Evolutionary conservation across 2,888 invertebrate genomes (phyloP).

Genomic region (Caenorhabditis plicata): DNA sequence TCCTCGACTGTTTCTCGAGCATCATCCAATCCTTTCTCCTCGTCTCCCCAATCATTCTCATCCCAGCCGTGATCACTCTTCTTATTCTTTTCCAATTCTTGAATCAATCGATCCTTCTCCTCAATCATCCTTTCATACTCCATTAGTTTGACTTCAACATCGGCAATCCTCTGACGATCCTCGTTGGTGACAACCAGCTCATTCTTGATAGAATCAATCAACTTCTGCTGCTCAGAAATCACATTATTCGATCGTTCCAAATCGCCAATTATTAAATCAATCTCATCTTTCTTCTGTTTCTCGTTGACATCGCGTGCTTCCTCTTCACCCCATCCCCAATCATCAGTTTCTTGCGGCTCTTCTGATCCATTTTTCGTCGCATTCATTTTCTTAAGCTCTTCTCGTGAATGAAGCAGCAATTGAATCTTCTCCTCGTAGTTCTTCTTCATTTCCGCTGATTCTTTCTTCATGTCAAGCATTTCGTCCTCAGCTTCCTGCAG

Average conservation of each 20-base stretch:
- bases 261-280: no score
- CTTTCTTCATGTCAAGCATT: conserved; percentile 10
- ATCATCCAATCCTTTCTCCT: conserved; percentile 2
- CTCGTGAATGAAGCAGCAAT: no score
- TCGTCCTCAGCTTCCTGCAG: conserved; percentile 29
- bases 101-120: neutral
- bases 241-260: conserved; percentile 1
- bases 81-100: neutral
- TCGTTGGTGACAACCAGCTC: conserved; percentile 10
- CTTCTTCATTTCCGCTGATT: neutral
- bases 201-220: neutral
- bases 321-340: conserved; percentile 5
- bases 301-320: neutral
- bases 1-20: neutral
- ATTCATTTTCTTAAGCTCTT: neutral
- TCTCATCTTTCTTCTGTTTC: neutral
- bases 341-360: neutral
- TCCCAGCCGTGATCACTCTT: no score
- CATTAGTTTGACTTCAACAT: neutral
- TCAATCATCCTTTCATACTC: neutral
- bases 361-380: neutral
- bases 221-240: neutral
- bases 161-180: neutral
- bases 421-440: no score
- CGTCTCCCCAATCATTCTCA: no score